phyloP scores from a whole-genome alignment of 2,888 invertebrate species.

The Trissolcus japonicus region DNA sequence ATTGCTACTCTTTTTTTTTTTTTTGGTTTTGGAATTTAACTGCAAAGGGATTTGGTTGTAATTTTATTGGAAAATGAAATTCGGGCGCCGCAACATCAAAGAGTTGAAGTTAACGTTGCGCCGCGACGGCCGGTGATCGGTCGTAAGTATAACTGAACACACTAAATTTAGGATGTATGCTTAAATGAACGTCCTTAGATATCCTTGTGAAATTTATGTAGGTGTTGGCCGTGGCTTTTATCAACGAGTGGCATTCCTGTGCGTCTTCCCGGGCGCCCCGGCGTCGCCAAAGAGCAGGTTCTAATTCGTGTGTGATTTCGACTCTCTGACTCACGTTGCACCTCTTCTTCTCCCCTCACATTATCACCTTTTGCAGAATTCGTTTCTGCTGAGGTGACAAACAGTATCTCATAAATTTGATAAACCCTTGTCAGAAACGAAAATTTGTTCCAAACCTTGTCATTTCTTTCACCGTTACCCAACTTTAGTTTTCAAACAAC shows the following conservation, averaged over 20 bases:
- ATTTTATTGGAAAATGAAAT: too few species aligned
- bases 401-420: constrained; percentile 18
- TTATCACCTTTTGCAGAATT: constrained; percentile 36
- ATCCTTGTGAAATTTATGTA: constrained; percentile 75
- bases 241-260: constrained; percentile 75
- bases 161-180: constrained; percentile 73
- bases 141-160: constrained; percentile 59
- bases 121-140: constrained; percentile 35
- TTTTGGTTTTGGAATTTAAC: neutral
- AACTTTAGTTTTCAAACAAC: too few species aligned
- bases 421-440: constrained; percentile 5
- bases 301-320: constrained; percentile 73
- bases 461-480: too few species aligned
- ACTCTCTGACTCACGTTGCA: constrained; percentile 52
- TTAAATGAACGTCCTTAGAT: constrained; percentile 71
- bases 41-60: too few species aligned
- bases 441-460: neutral
- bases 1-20: too few species aligned
- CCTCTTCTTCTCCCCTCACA: constrained; percentile 16
- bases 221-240: constrained; percentile 76
- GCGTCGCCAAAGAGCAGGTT: constrained; percentile 75
- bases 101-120: constrained; percentile 22
- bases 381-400: constrained; percentile 24
- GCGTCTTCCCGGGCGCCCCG: constrained; percentile 73
- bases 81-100: neutral